Evolutionary conservation across 2,888 invertebrate species (phyloP).

Genomic region (Morpho achilles): DNA sequence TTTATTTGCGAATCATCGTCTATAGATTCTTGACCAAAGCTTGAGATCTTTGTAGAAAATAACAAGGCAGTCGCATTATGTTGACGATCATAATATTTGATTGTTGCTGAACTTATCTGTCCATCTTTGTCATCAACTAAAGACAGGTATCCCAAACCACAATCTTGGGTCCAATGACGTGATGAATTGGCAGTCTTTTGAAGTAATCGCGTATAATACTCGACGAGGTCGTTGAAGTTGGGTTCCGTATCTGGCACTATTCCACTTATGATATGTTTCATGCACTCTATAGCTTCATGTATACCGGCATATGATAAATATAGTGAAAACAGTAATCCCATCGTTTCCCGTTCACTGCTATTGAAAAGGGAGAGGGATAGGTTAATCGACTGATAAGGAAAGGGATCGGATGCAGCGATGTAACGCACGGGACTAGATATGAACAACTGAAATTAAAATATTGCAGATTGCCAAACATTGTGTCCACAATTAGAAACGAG

Average conservation of each 20-base stretch:
- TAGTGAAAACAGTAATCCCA: slow-evolving; percentile 88
- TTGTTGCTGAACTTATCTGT: slow-evolving; percentile 55
- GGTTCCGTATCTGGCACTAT: slow-evolving; percentile 60
- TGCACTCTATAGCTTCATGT: slow-evolving; percentile 82
- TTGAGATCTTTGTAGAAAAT: slow-evolving; percentile 75
- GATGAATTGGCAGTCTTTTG: slow-evolving; percentile 50
- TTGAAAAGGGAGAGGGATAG: slow-evolving; percentile 33
- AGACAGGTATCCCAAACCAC: slow-evolving; percentile 67
- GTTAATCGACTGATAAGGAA: slow-evolving; percentile 43
- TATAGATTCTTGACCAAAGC: slow-evolving; percentile 71
- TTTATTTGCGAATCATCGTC: slow-evolving; percentile 57
- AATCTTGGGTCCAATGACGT: slow-evolving; percentile 56
- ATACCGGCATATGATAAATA: slow-evolving; percentile 87
- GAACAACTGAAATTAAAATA: slow-evolving; percentile 78
- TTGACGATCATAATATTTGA: slow-evolving; percentile 64
- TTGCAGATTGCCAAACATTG: slow-evolving; percentile 73
- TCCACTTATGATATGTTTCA: slow-evolving; percentile 70
- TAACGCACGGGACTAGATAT: slow-evolving; percentile 69
- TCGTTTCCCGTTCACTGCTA: slow-evolving; percentile 43
- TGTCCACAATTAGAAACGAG: slow-evolving; percentile 69
- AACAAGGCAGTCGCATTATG: slow-evolving; percentile 64
- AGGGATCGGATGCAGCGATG: slow-evolving; percentile 66
- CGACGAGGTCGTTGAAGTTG: slow-evolving; percentile 60
- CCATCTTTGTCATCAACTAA: slow-evolving; percentile 60
- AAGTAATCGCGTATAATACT: slow-evolving; percentile 59